Evolutionary conservation across 2,113 vertebrate species (phyloP).

Genomic region (Bettongia penicillata): DNA sequence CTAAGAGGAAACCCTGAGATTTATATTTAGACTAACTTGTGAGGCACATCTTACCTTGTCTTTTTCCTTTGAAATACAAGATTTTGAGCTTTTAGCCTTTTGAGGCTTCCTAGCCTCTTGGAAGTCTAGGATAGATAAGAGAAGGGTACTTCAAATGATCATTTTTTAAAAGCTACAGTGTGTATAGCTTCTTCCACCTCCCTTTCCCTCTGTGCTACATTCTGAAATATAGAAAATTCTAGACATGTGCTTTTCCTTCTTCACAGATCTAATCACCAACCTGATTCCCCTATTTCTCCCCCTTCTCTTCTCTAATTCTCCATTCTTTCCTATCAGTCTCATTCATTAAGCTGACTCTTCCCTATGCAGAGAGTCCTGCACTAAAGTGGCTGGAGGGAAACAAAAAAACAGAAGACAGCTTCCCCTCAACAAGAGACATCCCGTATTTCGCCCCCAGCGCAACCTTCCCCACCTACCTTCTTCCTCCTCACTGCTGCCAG

Average conservation of each 20-base stretch:
- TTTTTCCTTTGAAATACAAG: conserved; percentile 5
- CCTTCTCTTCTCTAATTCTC: conserved; percentile 12
- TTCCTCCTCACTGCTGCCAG: conserved; percentile 34
- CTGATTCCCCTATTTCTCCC: background rate
- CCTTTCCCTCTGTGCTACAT: conserved; percentile 3
- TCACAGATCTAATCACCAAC: conserved; percentile 14
- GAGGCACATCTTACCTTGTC: conserved; percentile 64
- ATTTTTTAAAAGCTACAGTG: background rate
- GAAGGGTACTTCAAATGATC: conserved; percentile 42
- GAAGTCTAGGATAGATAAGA: conserved; percentile 51
- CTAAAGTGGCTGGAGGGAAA: background rate
- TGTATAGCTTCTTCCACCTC: conserved; percentile 33
- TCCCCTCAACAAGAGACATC: background rate
- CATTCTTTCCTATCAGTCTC: conserved; percentile 6
- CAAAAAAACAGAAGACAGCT: conserved; percentile 9
- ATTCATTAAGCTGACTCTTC: background rate
- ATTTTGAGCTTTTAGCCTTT: background rate
- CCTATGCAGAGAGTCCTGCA: conserved; percentile 39
- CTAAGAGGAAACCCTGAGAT: conserved; percentile 18
- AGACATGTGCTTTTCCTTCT: conserved; percentile 9
- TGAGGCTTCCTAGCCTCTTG: conserved; percentile 3
- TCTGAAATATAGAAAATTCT: background rate
- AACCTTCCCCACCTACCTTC: conserved; percentile 67
- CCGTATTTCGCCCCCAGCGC: background rate
- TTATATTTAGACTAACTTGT: background rate